phyloP scores from a whole-genome alignment of 1,140 invertebrate genomes.

The Calephelis virginiensis region DNA sequence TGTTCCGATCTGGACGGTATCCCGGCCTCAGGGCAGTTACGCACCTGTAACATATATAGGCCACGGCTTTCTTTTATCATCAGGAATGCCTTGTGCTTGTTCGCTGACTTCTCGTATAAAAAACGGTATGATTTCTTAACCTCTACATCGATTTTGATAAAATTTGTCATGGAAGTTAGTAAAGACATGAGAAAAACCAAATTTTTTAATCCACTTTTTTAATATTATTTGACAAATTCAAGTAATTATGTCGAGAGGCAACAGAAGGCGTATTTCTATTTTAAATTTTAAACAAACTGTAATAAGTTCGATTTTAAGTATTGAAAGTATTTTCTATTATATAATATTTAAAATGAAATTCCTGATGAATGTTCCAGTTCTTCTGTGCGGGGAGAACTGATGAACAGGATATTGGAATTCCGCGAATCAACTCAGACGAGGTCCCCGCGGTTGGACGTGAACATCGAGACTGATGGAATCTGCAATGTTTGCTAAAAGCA shows the following conservation, averaged over 20 bases:
- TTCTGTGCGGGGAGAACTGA: conserved; percentile 30
- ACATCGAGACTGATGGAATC: conserved; percentile 28
- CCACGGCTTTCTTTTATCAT: too few species aligned
- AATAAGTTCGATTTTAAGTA: not conserved
- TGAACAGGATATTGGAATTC: conserved; percentile 43
- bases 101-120: too few species aligned
- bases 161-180: too few species aligned
- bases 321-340: not conserved
- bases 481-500: conserved; percentile 25
- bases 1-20: too few species aligned
- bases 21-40: too few species aligned
- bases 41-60: too few species aligned
- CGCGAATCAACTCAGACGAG: conserved; percentile 28
- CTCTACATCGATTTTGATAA: too few species aligned
- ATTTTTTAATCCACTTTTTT: too few species aligned
- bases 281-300: not conserved
- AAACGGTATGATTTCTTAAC: too few species aligned
- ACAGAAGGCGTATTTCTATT: not conserved
- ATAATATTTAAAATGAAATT: conserved; percentile 8
- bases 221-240: too few species aligned
- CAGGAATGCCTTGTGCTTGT: too few species aligned
- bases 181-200: too few species aligned
- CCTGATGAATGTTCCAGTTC: conserved; percentile 5
- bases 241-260: not conserved
- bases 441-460: conserved; percentile 30